These are phyloP conservation scores for Pelagia noctiluca DNA, from an alignment of 30 jellyfish, hydroid and myxozoan species.

Conservation along the genomic window DNA sequence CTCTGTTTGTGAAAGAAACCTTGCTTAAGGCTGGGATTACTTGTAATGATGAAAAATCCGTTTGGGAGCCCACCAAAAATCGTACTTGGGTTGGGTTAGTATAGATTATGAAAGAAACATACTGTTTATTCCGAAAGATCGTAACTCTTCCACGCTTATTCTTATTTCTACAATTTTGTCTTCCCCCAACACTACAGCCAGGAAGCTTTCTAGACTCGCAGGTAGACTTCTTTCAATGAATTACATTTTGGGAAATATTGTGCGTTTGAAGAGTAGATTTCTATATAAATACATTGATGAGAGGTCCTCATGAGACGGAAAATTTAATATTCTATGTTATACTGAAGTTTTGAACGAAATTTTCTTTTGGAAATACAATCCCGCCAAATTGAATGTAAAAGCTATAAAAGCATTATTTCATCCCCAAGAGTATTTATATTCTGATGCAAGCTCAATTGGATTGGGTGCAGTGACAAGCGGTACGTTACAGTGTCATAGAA, in stretches of 20 bases:
- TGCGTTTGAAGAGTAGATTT: conserved; percentile 15
- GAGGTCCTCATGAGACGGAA: conserved; percentile 24
- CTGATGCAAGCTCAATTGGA: conserved; percentile 9
- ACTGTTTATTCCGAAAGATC: conserved; percentile 16
- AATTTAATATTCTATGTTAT: conserved; percentile 10
- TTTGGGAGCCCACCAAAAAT: conserved; percentile 24
- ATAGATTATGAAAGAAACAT: conserved; percentile 7
- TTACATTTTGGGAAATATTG: conserved; percentile 16
- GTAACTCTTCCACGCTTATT: conserved; percentile 23
- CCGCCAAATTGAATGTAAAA: neutral
- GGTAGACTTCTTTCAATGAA: conserved; percentile 52
- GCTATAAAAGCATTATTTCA: neutral
- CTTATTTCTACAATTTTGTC: neutral
- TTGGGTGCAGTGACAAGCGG: no score
- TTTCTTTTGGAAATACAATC: conserved; percentile 8
- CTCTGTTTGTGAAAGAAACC: neutral
- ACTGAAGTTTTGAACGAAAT: neutral
- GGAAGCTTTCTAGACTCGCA: conserved; percentile 29
- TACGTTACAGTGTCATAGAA: no score
- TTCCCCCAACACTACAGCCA: conserved; percentile 40
- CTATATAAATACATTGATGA: conserved; percentile 21
- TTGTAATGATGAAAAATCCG: conserved; percentile 39
- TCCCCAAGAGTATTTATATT: neutral
- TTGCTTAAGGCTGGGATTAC: conserved; percentile 14
- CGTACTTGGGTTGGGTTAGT: conserved; percentile 42